Evolutionary conservation across 2,888 invertebrate genomes (phyloP), one percentile per base, ranked within the genome.

Genomic region (Cremastinae sp.): DNA sequence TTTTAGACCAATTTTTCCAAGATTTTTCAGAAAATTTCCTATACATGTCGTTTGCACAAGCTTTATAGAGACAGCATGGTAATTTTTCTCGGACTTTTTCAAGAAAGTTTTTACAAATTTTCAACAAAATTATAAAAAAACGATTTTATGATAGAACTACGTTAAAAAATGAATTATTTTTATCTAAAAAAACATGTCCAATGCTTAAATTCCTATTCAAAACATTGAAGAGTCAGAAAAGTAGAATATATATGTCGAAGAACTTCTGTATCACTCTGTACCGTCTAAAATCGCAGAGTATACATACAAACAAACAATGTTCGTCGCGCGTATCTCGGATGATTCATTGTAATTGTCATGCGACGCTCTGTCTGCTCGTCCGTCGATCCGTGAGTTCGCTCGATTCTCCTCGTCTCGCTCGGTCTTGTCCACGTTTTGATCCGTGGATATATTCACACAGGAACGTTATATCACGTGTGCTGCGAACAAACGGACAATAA

Each of bases 261-360:
- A n/a, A n/a, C n/a, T 73, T 65, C 41, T 77, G 76, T 59, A 77
- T 38, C 49, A 14, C 53, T 56, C 73, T 74, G 73, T 77, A 74
- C 43, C 18, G 16, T 22, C 45, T 18, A 14, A 22, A 22, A 70
- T 51, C 34, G 54, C 38, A 68, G 66, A 71, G 53, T 47, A 20
- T 70, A 61, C 38, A 47, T 43, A 22, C 58, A 2, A 2, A 28
- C 28, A 5, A 9, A 9, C 20, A 14, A 9, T 12, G 64, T 70
- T 72, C 78, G 78, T 80, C 68, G 73, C 80, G 81, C 74, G 78
- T 81, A 84, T 84, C 84, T 82, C 79, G 81, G 81, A 85, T 84
- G 84, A 86, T 85, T 86, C 84, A 85, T 85, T 84, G 84, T 82
- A 84, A 86, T 85, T 84, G 84, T 85, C 84, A 84, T 83, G 82